phyloP scores from a whole-genome alignment of 2,797 vertebrate genomes.

The Echiichthys vipera region DNA sequence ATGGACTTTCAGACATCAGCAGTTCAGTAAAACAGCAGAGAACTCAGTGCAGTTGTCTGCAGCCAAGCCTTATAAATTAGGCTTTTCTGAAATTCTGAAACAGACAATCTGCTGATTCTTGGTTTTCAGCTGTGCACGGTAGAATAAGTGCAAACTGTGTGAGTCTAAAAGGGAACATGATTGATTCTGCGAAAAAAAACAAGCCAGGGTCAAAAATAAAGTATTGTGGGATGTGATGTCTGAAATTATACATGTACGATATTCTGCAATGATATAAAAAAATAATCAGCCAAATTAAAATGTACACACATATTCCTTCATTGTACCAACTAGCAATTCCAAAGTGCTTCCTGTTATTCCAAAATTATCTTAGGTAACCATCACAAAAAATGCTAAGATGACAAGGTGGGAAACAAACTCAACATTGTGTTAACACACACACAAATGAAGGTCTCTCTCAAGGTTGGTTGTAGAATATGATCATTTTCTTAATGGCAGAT shows the following conservation, averaged over 20 bases:
- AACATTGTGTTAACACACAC: not conserved
- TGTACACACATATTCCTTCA: not conserved
- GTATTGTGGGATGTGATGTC: too few relatives aligned
- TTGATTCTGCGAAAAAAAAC: too few relatives aligned
- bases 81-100: too few relatives aligned
- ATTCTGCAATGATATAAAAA: too few relatives aligned
- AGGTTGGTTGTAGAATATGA: constrained; percentile 27
- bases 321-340: constrained; percentile 14
- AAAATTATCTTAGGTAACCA: constrained; percentile 2
- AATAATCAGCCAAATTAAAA: not conserved
- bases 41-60: not conserved
- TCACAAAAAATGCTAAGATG: constrained; percentile 1
- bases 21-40: constrained; percentile 1
- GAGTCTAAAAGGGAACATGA: too few relatives aligned
- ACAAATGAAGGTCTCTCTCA: constrained; percentile 9
- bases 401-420: constrained; percentile 10
- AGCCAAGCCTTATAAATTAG: not conserved
- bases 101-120: too few relatives aligned
- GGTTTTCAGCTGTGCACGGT: too few relatives aligned
- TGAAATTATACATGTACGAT: too few relatives aligned
- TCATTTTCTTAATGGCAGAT: constrained; percentile 34
- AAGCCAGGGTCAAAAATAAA: too few relatives aligned
- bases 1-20: constrained; percentile 1
- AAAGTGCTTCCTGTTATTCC: not conserved
- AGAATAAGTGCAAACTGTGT: too few relatives aligned